Percentiles rank a stretch among this genome's conserved stretches.
phyloP scores from a whole-genome alignment of 1,140 invertebrate species.

The Macrobrachium nipponense region DNA sequence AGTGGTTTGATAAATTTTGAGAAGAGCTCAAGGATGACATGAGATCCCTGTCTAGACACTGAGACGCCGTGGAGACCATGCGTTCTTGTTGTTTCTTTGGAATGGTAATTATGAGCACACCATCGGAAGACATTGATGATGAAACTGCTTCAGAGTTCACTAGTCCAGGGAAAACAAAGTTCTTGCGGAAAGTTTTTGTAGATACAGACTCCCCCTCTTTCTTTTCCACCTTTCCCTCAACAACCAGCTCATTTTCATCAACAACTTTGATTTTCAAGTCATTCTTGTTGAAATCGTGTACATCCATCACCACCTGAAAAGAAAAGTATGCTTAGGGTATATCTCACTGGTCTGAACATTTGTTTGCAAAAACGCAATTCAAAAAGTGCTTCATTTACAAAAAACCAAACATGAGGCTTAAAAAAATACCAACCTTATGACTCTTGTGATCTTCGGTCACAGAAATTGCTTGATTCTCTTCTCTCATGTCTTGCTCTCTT shows the following conservation, averaged over 20 bases:
- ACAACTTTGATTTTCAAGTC: constrained; percentile 42
- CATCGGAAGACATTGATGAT: neutral
- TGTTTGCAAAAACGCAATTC: neutral
- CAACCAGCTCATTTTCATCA: constrained; percentile 41
- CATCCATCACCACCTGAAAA: constrained; percentile 42
- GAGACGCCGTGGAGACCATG: neutral
- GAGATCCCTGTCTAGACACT: too few relatives aligned
- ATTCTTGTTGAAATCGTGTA: constrained; percentile 15
- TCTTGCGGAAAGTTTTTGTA: constrained; percentile 27
- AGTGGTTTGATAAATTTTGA: too few relatives aligned
- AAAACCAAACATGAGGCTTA: neutral
- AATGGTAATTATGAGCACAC: neutral
- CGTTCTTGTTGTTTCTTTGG: neutral
- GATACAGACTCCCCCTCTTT: constrained; percentile 20
- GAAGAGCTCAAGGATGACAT: too few relatives aligned
- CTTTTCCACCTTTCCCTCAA: constrained; percentile 43
- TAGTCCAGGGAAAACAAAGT: constrained; percentile 32
- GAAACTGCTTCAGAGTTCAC: constrained; percentile 8
- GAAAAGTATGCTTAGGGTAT: neutral
- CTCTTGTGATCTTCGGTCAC: constrained; percentile 29
- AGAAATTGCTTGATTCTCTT: constrained; percentile 55
- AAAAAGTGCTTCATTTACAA: neutral
- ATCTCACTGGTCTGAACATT: neutral
- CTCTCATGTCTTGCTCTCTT: constrained; percentile 27
- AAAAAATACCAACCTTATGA: constrained; percentile 31